phyloP scores from a whole-genome alignment of 1,140 invertebrate genomes.

The Rhopalosiphum maidis region DNA sequence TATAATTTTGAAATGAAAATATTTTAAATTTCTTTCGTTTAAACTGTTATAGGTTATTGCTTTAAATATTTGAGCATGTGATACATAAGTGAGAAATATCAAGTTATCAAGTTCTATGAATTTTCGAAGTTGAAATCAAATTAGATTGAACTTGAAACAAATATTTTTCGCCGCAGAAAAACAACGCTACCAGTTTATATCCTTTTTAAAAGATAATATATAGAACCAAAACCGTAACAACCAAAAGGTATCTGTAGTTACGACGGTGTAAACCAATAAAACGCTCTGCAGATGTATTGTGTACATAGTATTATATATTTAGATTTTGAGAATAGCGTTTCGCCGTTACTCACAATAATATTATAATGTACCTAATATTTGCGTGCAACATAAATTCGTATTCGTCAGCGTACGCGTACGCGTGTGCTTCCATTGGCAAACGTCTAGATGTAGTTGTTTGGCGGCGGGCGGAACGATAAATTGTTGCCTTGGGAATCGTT shows the following conservation, averaged over 20 bases:
- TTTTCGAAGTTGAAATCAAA: neutral
- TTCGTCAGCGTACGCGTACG: neutral
- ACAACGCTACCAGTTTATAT: neutral
- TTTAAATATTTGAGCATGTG: neutral
- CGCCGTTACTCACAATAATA: neutral
- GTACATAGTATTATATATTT: neutral
- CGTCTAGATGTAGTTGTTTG: conserved; percentile 37
- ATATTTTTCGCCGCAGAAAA: neutral
- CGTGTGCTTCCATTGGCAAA: conserved; percentile 32
- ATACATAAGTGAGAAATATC: neutral
- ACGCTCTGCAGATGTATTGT: neutral
- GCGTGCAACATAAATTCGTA: conserved; percentile 6
- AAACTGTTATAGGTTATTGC: neutral
- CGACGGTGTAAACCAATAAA: neutral
- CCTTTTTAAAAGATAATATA: neutral
- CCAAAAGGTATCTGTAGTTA: neutral
- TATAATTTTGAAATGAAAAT: neutral
- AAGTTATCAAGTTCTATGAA: neutral
- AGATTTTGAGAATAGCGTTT: neutral
- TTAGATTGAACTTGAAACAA: neutral
- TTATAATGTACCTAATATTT: neutral
- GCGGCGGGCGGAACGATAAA: conserved; percentile 28
- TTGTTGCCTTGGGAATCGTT: conserved; percentile 55
- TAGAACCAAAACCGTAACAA: neutral
- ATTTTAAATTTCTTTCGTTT: neutral